Conservation (phyloP, 1,140 invertebrate genomes). For the Apis florea region DNA sequence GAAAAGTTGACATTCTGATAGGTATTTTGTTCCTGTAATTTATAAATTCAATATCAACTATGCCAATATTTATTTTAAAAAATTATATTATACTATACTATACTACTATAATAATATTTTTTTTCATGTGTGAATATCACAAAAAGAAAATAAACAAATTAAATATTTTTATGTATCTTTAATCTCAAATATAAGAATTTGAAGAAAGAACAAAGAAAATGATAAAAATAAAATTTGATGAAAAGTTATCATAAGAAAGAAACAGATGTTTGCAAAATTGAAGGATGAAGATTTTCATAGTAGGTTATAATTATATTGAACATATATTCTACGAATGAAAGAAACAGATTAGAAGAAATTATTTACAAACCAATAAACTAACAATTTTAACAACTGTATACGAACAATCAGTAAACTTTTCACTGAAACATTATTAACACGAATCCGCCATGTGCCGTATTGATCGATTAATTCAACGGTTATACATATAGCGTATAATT, state of each 20-base stretch:
- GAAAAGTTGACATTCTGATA: constrained; percentile 82
- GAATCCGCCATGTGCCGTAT: constrained; percentile 61
- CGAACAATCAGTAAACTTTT: constrained; percentile 23
- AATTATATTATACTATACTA: background rate
- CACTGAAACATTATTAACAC: constrained; percentile 15
- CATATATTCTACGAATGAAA: background rate
- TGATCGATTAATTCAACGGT: constrained; percentile 51
- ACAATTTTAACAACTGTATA: background rate
- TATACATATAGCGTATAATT: constrained; percentile 21
- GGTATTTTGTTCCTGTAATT: constrained; percentile 66
- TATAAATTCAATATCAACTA: constrained; percentile 63
- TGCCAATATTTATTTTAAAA: background rate
- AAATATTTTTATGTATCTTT: background rate
- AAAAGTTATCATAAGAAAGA: background rate
- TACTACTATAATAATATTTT: background rate
- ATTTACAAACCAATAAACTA: constrained; percentile 16
- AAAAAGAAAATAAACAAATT: background rate
- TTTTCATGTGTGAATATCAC: background rate
- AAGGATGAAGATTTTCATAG: background rate
- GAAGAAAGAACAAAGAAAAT: too few species aligned
- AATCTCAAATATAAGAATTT: background rate
- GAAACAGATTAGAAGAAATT: background rate
- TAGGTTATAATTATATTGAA: background rate
- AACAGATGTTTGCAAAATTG: constrained; percentile 17
- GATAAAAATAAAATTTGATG: background rate